Conservation (phyloP, 1,140 invertebrate species). For the Anastrepha ludens region DNA sequence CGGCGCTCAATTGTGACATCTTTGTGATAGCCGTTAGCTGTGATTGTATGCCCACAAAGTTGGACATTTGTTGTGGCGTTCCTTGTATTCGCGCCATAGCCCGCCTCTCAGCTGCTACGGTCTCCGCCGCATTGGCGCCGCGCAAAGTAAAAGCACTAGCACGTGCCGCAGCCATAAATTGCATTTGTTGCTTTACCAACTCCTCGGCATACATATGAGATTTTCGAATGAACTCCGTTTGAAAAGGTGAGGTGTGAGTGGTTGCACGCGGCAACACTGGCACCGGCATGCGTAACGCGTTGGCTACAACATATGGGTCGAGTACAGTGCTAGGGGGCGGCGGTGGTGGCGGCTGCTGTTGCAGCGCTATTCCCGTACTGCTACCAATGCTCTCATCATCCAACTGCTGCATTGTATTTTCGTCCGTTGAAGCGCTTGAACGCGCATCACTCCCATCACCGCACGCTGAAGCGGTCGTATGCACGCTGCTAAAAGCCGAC, state of each 20-base stretch:
- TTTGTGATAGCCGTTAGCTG: constrained; percentile 63
- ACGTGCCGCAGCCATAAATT: constrained; percentile 71
- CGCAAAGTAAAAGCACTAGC: constrained; percentile 64
- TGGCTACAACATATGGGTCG: constrained; percentile 56
- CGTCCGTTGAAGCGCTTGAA: constrained; percentile 56
- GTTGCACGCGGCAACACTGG: constrained; percentile 21
- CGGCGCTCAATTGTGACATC: constrained; percentile 65
- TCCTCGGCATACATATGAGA: constrained; percentile 74
- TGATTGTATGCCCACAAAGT: constrained; percentile 57
- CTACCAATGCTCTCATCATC: constrained; percentile 37
- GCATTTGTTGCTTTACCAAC: constrained; percentile 74
- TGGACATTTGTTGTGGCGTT: not conserved
- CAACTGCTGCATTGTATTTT: constrained; percentile 41
- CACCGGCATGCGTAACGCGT: constrained; percentile 55
- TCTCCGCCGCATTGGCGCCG: not conserved
- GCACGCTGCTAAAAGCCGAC: constrained; percentile 68
- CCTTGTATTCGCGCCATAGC: not conserved
- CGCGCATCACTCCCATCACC: constrained; percentile 57
- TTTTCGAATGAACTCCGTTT: constrained; percentile 72
- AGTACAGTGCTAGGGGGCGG: not conserved
- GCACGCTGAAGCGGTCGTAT: not conserved
- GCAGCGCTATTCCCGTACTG: not conserved
- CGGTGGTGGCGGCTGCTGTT: not conserved
- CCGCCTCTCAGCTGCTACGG: not conserved
- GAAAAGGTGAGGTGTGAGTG: constrained; percentile 59